Evolutionary conservation across 2,113 vertebrate genomes (phyloP).

Genomic region (Istiophorus platypterus): DNA sequence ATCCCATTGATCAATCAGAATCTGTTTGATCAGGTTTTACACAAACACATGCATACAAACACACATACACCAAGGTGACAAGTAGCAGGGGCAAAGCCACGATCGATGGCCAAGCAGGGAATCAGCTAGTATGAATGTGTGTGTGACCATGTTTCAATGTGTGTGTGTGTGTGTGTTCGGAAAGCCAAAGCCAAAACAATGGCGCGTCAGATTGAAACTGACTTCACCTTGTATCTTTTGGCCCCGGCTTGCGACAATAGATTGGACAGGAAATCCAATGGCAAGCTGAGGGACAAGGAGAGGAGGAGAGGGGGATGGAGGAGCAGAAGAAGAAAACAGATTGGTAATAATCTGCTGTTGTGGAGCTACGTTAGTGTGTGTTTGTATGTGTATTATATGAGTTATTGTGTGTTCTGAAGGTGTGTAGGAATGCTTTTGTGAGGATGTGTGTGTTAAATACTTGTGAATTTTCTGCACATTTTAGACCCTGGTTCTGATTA

Average conservation of each 20-base stretch:
- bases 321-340: constrained; percentile 79
- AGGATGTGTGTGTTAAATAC: background rate
- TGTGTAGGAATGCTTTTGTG: background rate
- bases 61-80: constrained; percentile 78
- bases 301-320: constrained; percentile 72
- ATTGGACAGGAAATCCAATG: constrained; percentile 94
- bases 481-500: constrained; percentile 3
- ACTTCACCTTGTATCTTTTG: constrained; percentile 94
- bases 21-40: constrained; percentile 26
- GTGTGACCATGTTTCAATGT: constrained; percentile 11
- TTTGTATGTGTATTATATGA: background rate
- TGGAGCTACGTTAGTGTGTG: background rate
- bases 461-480: background rate
- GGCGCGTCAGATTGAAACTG: constrained; percentile 91
- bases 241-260: constrained; percentile 87
- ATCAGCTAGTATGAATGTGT: constrained; percentile 71
- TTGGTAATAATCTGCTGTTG: constrained; percentile 84
- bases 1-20: background rate
- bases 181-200: constrained; percentile 87
- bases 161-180: constrained; percentile 33
- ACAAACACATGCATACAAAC: background rate
- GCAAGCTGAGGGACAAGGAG: constrained; percentile 84
- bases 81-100: constrained; percentile 68
- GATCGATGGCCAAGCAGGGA: constrained; percentile 86
- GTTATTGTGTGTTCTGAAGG: background rate